Evolutionary conservation across 1,140 invertebrate genomes (phyloP).

Genomic region (Drosophila ogumai): DNA sequence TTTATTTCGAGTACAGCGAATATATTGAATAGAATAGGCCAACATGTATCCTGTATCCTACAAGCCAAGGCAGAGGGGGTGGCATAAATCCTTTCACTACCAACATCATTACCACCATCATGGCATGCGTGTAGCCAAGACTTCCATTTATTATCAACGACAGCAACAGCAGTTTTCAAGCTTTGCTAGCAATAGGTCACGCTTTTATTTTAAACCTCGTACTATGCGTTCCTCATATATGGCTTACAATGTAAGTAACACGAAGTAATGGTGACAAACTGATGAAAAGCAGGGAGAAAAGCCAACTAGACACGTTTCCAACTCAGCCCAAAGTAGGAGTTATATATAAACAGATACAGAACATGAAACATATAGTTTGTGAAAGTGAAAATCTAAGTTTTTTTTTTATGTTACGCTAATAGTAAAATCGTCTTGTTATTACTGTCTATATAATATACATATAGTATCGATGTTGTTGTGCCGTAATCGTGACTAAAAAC

Average conservation of each 20-base stretch:
- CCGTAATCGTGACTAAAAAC: slow-evolving; percentile 31
- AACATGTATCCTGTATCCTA: slow-evolving; percentile 48
- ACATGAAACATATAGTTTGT: neutral
- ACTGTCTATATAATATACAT: slow-evolving; percentile 43
- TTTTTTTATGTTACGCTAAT: slow-evolving; percentile 23
- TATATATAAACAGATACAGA: neutral
- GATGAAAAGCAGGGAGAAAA: neutral
- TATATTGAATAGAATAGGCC: neutral
- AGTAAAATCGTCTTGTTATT: slow-evolving; percentile 25
- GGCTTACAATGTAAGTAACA: slow-evolving; percentile 45
- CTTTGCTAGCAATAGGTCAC: slow-evolving; percentile 24
- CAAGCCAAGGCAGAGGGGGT: slow-evolving; percentile 19
- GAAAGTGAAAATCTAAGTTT: neutral
- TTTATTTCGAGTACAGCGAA: neutral
- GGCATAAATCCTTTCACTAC: slow-evolving; percentile 29
- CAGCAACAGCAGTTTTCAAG: slow-evolving; percentile 26
- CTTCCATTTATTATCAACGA: slow-evolving; percentile 25
- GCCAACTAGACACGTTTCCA: neutral
- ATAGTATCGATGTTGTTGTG: slow-evolving; percentile 58
- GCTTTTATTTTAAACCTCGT: slow-evolving; percentile 18
- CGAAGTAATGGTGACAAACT: neutral
- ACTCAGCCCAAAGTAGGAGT: neutral
- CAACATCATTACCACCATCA: slow-evolving; percentile 8
- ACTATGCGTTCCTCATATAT: slow-evolving; percentile 14
- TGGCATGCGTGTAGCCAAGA: slow-evolving; percentile 18